These are phyloP conservation scores for Augochlorella aurata DNA, from an alignment of 2,888 invertebrate genomes.

Conservation along the genomic window DNA sequence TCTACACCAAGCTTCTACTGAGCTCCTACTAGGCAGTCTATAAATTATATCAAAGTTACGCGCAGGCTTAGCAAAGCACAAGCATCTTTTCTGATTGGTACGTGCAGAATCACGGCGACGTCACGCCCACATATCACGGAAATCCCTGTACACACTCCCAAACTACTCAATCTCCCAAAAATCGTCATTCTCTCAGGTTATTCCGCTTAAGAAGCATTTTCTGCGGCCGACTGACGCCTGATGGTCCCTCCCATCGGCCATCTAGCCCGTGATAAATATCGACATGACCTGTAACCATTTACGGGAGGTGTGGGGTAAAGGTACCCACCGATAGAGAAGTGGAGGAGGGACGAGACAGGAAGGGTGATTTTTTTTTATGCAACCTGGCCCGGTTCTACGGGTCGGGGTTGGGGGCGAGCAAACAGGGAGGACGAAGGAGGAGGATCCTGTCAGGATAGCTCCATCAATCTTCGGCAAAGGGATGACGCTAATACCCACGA, in stretches of 20 bases:
- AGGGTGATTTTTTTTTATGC: slow-evolving; percentile 56
- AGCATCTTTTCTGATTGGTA: too few species aligned
- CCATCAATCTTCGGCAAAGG: slow-evolving; percentile 79
- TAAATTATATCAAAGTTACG: too few species aligned
- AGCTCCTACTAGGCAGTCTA: too few species aligned
- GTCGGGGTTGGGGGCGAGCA: slow-evolving; percentile 34
- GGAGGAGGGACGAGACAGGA: slow-evolving; percentile 22
- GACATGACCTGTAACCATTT: slow-evolving; percentile 63
- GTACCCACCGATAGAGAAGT: not conserved
- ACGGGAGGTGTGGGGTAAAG: slow-evolving; percentile 35
- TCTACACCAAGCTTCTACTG: too few species aligned
- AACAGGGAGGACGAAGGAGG: slow-evolving; percentile 47
- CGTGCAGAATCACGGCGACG: not conserved
- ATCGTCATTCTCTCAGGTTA: not conserved
- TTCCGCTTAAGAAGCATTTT: slow-evolving; percentile 9
- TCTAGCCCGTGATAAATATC: slow-evolving; percentile 66
- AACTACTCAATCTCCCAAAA: not conserved
- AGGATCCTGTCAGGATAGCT: slow-evolving; percentile 69
- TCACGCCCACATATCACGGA: not conserved
- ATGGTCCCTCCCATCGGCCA: slow-evolving; percentile 32
- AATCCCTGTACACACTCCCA: not conserved
- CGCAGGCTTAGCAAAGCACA: too few species aligned
- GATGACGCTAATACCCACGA: slow-evolving; percentile 78
- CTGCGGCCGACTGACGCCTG: slow-evolving; percentile 20
- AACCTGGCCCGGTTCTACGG: slow-evolving; percentile 8